Evolutionary conservation across 64 coral and sea anemone species (phyloP).

Genomic region (Montipora efflorescens): DNA sequence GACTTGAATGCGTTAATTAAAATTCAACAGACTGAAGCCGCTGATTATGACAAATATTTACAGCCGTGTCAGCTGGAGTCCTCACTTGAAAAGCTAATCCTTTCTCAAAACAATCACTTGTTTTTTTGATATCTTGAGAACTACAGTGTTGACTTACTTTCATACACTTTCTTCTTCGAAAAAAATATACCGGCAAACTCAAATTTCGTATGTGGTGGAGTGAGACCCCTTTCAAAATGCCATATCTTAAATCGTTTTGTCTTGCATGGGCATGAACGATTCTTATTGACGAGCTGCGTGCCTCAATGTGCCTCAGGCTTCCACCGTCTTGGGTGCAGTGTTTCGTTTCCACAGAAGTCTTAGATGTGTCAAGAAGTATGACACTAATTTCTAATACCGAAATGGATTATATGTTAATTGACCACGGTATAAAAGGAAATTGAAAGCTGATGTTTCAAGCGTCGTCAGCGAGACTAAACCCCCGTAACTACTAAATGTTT

Average conservation of each 20-base stretch:
- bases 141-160: neutral
- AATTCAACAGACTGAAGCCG: conserved; percentile 44
- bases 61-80: conserved; percentile 5
- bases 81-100: conserved; percentile 13
- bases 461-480: no score
- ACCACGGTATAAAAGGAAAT: no score
- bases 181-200: neutral
- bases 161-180: neutral
- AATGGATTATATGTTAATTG: no score
- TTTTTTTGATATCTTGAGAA: neutral
- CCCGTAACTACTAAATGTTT: no score
- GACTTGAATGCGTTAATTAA: neutral
- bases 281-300: neutral
- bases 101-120: conserved; percentile 27
- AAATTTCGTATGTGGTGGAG: conserved; percentile 2
- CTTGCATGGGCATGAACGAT: neutral
- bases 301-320: neutral
- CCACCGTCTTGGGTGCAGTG: no score
- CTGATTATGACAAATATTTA: conserved; percentile 62
- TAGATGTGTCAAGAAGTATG: no score
- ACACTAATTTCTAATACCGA: no score
- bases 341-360: no score
- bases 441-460: no score
- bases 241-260: neutral
- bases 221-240: conserved; percentile 3